Evolutionary conservation across 2,797 vertebrate species (phyloP), one percentile per base, ranked within the genome.

Genomic region (Danio jaintianensis): DNA sequence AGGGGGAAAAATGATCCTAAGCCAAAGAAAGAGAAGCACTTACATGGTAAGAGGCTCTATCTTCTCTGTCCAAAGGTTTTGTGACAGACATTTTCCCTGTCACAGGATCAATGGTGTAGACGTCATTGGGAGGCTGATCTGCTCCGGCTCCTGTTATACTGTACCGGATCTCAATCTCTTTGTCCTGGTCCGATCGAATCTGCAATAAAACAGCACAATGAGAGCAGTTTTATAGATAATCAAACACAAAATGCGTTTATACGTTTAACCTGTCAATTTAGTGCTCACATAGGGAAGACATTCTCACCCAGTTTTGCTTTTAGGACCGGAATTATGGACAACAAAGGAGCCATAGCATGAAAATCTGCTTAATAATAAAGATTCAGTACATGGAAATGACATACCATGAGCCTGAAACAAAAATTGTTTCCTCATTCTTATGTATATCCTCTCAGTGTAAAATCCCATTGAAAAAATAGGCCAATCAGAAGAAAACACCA

Each of bases 101-200:
- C 86, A 98, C 95, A 0, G 97, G 96, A 90, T 99, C 97, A 1
- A 99, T 99, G 91, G 93, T 98, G 93, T 98, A 99, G 78, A 99
- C 95, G 73, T 98, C 98, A 88, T 94, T 96, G 0, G 98, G 98
- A 0, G 98, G 97, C 91, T 99, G 98, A 92, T 99, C 98, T 0
- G 97, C 97, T 0, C 98, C 98, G 6, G 97, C 96, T 7, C 98
- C 98, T 0, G 98, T 99, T 92, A 99, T 95, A 92, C 98, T 99
- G 93, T 99, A 99, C 7, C 98, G 95, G 88, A 99, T 98, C 72
- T 96, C 96, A 52, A 95, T 96, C 79, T 97, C 96, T n/a, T 96
- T 96, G 92, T 99, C 98, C 83, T 99, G 98, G 90, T 99, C 98
- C 0, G 98, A 99, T 38, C 97, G 97, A 89, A 99, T 99, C 98